These are phyloP conservation scores for Polylopha cassiicola DNA, from an alignment of 2,888 invertebrate genomes.

Conservation along the genomic window DNA sequence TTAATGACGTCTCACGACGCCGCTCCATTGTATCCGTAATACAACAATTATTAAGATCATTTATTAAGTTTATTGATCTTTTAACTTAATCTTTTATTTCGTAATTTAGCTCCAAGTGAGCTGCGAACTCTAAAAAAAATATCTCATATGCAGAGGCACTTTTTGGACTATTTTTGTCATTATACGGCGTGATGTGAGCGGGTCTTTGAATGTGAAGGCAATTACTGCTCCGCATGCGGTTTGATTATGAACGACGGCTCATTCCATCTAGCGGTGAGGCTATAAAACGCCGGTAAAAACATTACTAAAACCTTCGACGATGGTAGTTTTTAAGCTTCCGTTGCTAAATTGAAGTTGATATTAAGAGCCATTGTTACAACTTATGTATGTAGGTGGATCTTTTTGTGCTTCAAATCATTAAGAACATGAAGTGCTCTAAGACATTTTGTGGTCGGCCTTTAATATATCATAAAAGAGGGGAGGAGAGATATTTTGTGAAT, in stretches of 20 bases:
- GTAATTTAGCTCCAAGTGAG: slow-evolving; percentile 74
- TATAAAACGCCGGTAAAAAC: slow-evolving; percentile 65
- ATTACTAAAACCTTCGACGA: slow-evolving; percentile 62
- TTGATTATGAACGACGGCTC: slow-evolving; percentile 71
- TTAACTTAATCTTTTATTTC: slow-evolving; percentile 78
- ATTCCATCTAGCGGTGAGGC: slow-evolving; percentile 67
- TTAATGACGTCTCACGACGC: slow-evolving; percentile 76
- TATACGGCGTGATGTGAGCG: slow-evolving; percentile 76
- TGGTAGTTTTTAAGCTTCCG: slow-evolving; percentile 70
- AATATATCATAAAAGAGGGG: slow-evolving; percentile 6
- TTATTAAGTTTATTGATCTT: slow-evolving; percentile 78
- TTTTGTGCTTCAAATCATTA: slow-evolving; percentile 40
- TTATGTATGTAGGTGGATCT: slow-evolving; percentile 35
- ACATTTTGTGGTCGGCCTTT: slow-evolving; percentile 36
- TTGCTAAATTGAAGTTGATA: slow-evolving; percentile 69
- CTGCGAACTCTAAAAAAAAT: slow-evolving; percentile 73
- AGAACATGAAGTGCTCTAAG: slow-evolving; percentile 34
- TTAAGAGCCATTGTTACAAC: slow-evolving; percentile 61
- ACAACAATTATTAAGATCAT: slow-evolving; percentile 78
- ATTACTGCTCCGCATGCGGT: slow-evolving; percentile 76
- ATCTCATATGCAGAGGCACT: slow-evolving; percentile 74
- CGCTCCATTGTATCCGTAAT: slow-evolving; percentile 77
- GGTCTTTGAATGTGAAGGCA: slow-evolving; percentile 75
- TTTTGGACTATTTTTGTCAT: slow-evolving; percentile 78
- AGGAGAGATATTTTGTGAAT: slow-evolving; percentile 5